Conservation (phyloP, 2,113 vertebrate genomes). For the Macquaria australasica region DNA sequence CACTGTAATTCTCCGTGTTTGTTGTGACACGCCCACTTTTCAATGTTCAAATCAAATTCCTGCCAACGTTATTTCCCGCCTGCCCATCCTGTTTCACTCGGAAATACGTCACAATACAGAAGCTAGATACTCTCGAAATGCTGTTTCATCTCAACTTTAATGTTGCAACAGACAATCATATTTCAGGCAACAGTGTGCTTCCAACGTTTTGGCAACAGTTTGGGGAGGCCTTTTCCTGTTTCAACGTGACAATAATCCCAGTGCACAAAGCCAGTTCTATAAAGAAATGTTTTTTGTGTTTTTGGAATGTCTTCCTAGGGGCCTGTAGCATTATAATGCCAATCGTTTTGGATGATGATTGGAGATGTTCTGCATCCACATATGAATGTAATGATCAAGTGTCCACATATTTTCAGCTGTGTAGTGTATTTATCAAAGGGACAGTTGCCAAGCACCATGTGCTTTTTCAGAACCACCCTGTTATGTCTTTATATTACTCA, state of each 20-base stretch:
- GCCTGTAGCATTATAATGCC: not conserved
- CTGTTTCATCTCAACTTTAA: too few relatives aligned
- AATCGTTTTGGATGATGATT: not conserved
- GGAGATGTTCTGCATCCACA: not conserved
- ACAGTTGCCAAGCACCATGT: not conserved
- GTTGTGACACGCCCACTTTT: too few relatives aligned
- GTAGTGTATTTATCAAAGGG: not conserved
- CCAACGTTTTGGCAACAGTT: not conserved
- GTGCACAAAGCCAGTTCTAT: not conserved
- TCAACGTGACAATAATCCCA: too few relatives aligned
- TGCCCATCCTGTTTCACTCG: too few relatives aligned
- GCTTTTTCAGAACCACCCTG: not conserved
- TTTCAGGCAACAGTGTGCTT: not conserved
- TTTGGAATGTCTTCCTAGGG: not conserved
- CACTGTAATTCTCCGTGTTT: too few relatives aligned
- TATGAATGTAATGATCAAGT: not conserved
- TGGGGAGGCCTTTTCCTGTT: not conserved
- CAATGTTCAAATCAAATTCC: too few relatives aligned
- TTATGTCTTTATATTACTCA: not conserved
- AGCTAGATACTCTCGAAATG: too few relatives aligned
- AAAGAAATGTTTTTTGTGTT: not conserved
- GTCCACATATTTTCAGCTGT: not conserved
- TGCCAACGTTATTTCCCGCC: too few relatives aligned
- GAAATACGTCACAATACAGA: too few relatives aligned
- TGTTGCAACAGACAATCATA: too few relatives aligned